Evolutionary conservation across 2,888 invertebrate species (phyloP).

Genomic region (Erebia ligea): DNA sequence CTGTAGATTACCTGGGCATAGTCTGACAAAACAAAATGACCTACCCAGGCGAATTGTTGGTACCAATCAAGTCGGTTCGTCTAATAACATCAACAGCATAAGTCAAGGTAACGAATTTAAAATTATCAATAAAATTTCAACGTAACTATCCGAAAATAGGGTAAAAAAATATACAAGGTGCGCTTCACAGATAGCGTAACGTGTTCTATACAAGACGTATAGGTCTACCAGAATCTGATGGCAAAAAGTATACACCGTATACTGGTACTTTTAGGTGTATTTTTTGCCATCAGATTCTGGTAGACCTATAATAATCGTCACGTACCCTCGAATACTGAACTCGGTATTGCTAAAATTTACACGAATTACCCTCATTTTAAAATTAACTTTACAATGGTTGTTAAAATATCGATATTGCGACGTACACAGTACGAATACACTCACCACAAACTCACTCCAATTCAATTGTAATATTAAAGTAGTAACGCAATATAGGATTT

Average conservation of each 20-base stretch:
- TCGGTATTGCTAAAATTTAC: constrained; percentile 65
- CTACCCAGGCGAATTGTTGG: background rate
- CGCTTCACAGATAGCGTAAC: constrained; percentile 19
- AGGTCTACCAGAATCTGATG: too few relatives aligned
- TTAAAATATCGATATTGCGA: background rate
- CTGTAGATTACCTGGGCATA: background rate
- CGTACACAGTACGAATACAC: background rate
- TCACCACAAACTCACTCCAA: background rate
- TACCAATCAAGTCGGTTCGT: constrained; percentile 5
- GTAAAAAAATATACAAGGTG: constrained; percentile 56
- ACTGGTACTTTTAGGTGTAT: too few relatives aligned
- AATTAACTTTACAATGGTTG: background rate
- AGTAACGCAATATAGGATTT: too few relatives aligned
- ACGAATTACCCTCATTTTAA: constrained; percentile 38
- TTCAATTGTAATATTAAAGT: background rate
- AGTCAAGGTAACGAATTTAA: constrained; percentile 70
- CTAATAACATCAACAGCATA: constrained; percentile 7
- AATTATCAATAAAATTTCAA: constrained; percentile 78
- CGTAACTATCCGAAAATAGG: constrained; percentile 53
- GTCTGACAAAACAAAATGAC: background rate
- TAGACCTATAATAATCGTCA: constrained; percentile 42
- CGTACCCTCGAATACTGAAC: constrained; percentile 60
- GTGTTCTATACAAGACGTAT: constrained; percentile 19
- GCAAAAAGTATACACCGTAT: too few relatives aligned
- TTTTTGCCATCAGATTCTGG: too few relatives aligned